These are phyloP conservation scores for Pagrus major DNA, from an alignment of 2,113 vertebrate genomes.

Conservation along the genomic window DNA sequence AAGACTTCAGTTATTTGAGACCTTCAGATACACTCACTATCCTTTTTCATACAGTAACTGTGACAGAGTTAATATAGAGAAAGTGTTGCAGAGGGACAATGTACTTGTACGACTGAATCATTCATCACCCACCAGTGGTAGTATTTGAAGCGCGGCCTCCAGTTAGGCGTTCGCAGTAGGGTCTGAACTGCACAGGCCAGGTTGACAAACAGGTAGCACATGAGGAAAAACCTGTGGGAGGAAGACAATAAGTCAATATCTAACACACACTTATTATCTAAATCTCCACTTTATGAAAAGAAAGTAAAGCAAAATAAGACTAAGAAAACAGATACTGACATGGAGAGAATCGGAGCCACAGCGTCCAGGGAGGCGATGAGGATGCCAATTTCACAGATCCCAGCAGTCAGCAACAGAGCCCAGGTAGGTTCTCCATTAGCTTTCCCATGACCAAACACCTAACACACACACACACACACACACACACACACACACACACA, in stretches of 20 bases:
- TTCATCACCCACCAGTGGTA: slow-evolving; percentile 82
- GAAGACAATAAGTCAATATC: background rate
- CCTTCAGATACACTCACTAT: background rate
- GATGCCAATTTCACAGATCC: slow-evolving; percentile 96
- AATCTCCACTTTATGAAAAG: slow-evolving; percentile 32
- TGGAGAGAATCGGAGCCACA: slow-evolving; percentile 96
- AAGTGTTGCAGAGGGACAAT: background rate
- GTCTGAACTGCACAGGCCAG: slow-evolving; percentile 96
- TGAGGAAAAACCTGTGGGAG: slow-evolving; percentile 93
- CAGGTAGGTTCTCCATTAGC: slow-evolving; percentile 97
- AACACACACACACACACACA: slow-evolving; percentile 4
- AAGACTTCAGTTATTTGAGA: background rate
- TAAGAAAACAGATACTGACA: slow-evolving; percentile 84
- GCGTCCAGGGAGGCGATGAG: slow-evolving; percentile 96
- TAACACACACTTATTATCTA: background rate
- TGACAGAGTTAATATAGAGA: background rate
- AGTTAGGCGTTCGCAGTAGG: slow-evolving; percentile 93
- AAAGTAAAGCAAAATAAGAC: background rate
- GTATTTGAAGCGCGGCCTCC: slow-evolving; percentile 87
- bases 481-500: no score
- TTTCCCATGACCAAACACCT: slow-evolving; percentile 97
- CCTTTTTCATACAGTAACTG: background rate
- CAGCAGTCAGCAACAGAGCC: slow-evolving; percentile 93
- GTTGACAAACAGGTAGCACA: slow-evolving; percentile 99
- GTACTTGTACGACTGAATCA: background rate